These are phyloP conservation scores for Falco rusticolus DNA, from an alignment of 2,797 vertebrate genomes.

Conservation along the genomic window DNA sequence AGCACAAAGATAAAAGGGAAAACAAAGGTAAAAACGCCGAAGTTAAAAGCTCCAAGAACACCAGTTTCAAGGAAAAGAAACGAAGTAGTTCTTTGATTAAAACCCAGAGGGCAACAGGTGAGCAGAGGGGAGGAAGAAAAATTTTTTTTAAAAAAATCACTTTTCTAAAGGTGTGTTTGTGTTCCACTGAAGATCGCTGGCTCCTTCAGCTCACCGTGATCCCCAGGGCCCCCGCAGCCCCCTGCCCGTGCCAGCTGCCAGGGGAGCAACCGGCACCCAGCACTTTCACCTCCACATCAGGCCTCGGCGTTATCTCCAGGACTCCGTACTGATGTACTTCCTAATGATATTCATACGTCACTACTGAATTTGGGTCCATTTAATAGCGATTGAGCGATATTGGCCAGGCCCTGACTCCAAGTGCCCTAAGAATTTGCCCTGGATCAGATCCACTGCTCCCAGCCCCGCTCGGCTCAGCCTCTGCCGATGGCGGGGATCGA, in stretches of 20 bases:
- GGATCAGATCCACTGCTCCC: no score
- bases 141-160: no score
- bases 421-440: accelerated
- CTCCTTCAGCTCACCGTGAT: not conserved
- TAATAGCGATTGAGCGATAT: not conserved
- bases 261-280: accelerated
- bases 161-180: not conserved
- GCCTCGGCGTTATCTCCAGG: not conserved
- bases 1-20: not conserved
- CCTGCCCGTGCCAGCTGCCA: not conserved
- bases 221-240: not conserved
- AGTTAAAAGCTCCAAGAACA: not conserved
- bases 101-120: not conserved
- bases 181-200: not conserved
- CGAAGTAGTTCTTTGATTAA: not conserved
- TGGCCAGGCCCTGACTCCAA: not conserved
- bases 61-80: not conserved
- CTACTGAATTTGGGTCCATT: not conserved
- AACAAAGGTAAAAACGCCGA: not conserved
- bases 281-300: not conserved
- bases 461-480: not conserved
- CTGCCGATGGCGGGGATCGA: accelerated
- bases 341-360: not conserved
- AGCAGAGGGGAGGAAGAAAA: not conserved
- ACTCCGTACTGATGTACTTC: not conserved